Base-by-base conservation (phyloP, 2,888 invertebrate genomes). In the Thera britannica region DNA sequence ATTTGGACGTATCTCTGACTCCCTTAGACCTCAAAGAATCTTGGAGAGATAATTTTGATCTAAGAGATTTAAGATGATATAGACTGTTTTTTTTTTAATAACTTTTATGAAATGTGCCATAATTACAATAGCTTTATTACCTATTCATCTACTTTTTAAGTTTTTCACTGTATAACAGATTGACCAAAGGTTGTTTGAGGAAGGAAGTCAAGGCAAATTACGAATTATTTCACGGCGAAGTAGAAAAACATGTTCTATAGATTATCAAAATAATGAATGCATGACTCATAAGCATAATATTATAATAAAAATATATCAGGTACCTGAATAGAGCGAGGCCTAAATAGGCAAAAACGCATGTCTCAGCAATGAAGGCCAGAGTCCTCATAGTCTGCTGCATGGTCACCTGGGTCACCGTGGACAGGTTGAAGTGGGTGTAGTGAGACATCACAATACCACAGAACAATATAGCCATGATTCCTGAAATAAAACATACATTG, bases 381-480 rank as follows among this genome's bases (percentile, higher is more conserved):
- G 99, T 99, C 81, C 99, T 95, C 96, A 99, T 98, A 0, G 99
- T 99, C 90, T 99, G 99, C 87, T 99, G 99, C 97, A 99, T 99
- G 3, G 99, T 99, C 62, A 99, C 99, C 94, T 99, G 99, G 0
- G 99, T 99, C 34, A 99, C 97, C 0, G 99, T 99, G 0, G 99
- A 99, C 55, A 99, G 93, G 89, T 99, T 99, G 84, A 98, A 98
- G 94, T 99, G 99, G 11, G 99, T 99, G 88, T 99, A 99, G 89
- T 99, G 99, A 0, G 99, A 99, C 99, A 99, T 99, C 1, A 99
- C 99, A 83, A 99, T 98, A 6, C 99, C 99, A 93, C 99, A 99
- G 88, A 99, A 99, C 77, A 99, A 92, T 82, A 99, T 99, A 6
- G 99, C 99, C 99, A 99, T 99, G 69, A 99, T 99, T 71, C 99